Evolutionary conservation across 2,888 invertebrate species (phyloP).

Genomic region (Drosophila anomalipes): DNA sequence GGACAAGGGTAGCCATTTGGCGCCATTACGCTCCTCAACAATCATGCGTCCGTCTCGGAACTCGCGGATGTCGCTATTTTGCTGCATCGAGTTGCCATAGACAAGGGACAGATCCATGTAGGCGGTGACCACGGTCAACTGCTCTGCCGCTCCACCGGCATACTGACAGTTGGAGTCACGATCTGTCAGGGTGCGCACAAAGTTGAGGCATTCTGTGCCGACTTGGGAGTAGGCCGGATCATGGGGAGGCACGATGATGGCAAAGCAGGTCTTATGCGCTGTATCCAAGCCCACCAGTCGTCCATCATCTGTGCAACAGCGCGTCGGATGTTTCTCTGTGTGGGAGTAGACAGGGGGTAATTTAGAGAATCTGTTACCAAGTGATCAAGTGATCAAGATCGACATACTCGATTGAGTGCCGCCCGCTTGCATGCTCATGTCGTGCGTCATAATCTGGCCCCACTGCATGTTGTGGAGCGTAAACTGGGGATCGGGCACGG

Average conservation of each 20-base stretch:
- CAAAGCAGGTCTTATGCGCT: constrained; percentile 85
- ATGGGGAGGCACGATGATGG: constrained; percentile 87
- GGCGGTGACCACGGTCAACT: constrained; percentile 86
- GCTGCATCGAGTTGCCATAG: constrained; percentile 90
- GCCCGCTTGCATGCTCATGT: constrained; percentile 86
- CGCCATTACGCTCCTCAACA: constrained; percentile 88
- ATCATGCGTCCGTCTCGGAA: constrained; percentile 89
- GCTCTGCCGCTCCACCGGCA: constrained; percentile 87
- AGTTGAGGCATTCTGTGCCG: constrained; percentile 88
- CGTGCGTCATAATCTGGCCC: constrained; percentile 88
- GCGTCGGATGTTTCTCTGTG: constrained; percentile 87
- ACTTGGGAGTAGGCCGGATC: constrained; percentile 87
- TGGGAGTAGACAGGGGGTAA: accelerated
- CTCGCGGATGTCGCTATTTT: constrained; percentile 89
- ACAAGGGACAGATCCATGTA: constrained; percentile 91
- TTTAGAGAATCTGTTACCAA: neutral
- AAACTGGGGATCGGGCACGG: constrained; percentile 90
- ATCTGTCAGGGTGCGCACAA: constrained; percentile 89
- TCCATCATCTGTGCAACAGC: constrained; percentile 88
- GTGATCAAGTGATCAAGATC: neutral
- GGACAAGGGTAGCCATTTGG: constrained; percentile 90
- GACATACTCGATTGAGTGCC: constrained; percentile 90
- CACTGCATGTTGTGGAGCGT: constrained; percentile 90
- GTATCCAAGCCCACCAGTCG: constrained; percentile 85
- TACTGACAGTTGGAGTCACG: constrained; percentile 88